A percentile compares a stretch with the other conserved stretches of the same genome.
These are phyloP conservation scores for Acromyrmex charruanus DNA, from an alignment of 1,140 invertebrate genomes.

Conservation along the genomic window DNA sequence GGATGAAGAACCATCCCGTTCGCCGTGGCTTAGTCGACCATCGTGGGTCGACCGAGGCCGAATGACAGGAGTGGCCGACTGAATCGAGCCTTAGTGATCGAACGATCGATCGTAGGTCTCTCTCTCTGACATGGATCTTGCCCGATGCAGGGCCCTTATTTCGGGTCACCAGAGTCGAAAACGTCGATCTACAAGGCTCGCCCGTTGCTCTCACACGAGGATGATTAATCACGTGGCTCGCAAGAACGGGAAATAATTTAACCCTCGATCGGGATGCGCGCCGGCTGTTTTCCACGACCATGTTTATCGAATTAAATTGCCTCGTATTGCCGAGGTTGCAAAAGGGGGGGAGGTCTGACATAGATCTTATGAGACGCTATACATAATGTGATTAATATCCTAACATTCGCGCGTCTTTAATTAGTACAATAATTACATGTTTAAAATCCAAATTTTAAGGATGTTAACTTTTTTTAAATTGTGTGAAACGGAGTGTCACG, in stretches of 20 bases:
- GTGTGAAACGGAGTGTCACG: neutral
- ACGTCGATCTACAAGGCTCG: slow-evolving; percentile 21
- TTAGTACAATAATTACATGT: neutral
- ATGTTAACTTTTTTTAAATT: neutral
- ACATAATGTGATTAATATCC: neutral
- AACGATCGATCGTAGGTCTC: slow-evolving; percentile 25
- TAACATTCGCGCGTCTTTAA: neutral
- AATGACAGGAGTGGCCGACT: slow-evolving; percentile 42
- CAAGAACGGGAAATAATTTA: slow-evolving; percentile 52
- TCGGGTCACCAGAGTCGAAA: slow-evolving; percentile 29
- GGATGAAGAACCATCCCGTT: slow-evolving; percentile 74
- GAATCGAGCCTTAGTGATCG: slow-evolving; percentile 52
- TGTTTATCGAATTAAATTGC: slow-evolving; percentile 19
- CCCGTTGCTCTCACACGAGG: neutral
- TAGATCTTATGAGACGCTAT: neutral
- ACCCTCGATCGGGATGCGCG: slow-evolving; percentile 19
- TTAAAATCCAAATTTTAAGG: neutral
- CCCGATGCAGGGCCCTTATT: neutral
- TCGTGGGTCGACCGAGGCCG: slow-evolving; percentile 63
- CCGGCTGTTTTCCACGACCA: neutral
- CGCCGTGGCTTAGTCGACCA: slow-evolving; percentile 72
- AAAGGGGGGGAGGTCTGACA: neutral
- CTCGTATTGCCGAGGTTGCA: neutral
- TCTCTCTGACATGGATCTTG: neutral
- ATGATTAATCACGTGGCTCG: slow-evolving; percentile 52